Conservation (phyloP, 2,113 vertebrate genomes). For the Terrapene triunguis region DNA sequence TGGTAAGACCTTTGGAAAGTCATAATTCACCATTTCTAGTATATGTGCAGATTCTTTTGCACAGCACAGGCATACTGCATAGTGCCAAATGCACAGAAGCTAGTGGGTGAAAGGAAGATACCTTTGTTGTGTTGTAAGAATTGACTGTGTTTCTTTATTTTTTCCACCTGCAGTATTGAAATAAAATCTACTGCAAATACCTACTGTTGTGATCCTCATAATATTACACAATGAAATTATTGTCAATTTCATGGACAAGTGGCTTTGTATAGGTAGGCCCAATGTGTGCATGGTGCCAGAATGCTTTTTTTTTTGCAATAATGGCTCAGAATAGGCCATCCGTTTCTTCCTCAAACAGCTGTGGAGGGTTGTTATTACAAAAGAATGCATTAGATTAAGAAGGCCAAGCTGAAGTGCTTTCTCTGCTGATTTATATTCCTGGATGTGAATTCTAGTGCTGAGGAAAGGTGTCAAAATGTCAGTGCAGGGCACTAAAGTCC, state of each 20-base stretch:
- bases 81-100: background rate
- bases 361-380: background rate
- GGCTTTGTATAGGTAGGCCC: background rate
- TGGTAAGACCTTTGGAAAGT: background rate
- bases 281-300: accelerated
- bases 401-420: background rate
- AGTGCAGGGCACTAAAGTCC: background rate
- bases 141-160: background rate
- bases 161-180: background rate
- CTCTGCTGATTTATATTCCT: constrained; percentile 11
- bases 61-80: background rate
- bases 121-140: background rate
- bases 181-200: background rate
- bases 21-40: background rate
- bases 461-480: background rate
- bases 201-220: background rate
- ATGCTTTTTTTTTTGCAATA: accelerated
- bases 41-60: background rate
- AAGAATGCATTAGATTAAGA: background rate
- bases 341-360: background rate
- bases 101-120: background rate
- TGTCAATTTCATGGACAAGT: constrained; percentile 19
- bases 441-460: background rate
- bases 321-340: background rate
- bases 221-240: background rate